A percentile compares a stretch with the other conserved stretches of the same genome.
Conservation (phyloP, 2,888 invertebrate genomes). For the Proisotoma minuta region DNA sequence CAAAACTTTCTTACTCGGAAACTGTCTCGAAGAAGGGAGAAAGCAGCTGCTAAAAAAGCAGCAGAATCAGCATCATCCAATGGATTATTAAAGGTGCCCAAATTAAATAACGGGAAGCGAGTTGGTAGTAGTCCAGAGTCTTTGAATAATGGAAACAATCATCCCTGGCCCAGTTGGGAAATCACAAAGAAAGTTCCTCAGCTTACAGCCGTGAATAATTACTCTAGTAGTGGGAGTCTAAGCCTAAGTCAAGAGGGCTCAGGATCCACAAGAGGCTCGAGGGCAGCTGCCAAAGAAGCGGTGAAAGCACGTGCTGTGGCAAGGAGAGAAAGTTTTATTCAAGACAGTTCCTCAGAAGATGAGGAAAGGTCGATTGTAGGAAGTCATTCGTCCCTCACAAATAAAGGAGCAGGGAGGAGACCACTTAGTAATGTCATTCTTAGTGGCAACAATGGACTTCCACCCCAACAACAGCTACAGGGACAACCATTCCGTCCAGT, state of each 20-base stretch:
- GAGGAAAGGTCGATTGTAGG: slow-evolving; percentile 41
- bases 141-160: slow-evolving; percentile 29
- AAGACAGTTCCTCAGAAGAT: slow-evolving; percentile 38
- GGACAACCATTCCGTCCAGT: slow-evolving; percentile 33
- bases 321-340: slow-evolving; percentile 43
- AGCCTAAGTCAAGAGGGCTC: slow-evolving; percentile 34
- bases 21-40: slow-evolving; percentile 52
- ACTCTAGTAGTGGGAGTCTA: slow-evolving; percentile 44
- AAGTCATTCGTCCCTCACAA: slow-evolving; percentile 41
- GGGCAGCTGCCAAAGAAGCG: slow-evolving; percentile 42
- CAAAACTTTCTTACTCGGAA: slow-evolving; percentile 50
- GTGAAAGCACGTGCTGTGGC: slow-evolving; percentile 47
- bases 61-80: slow-evolving; percentile 5
- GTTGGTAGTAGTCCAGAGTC: slow-evolving; percentile 44
- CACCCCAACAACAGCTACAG: slow-evolving; percentile 26
- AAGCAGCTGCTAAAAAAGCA: slow-evolving; percentile 49
- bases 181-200: slow-evolving; percentile 42
- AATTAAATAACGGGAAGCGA: slow-evolving; percentile 20
- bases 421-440: slow-evolving; percentile 4
- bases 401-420: background rate
- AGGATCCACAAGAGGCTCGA: slow-evolving; percentile 32
- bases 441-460: slow-evolving; percentile 25
- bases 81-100: slow-evolving; percentile 29
- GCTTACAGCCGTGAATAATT: slow-evolving; percentile 27
- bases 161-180: slow-evolving; percentile 43